These are phyloP conservation scores for Microplitis mediator DNA, from an alignment of 1,140 invertebrate genomes.

Conservation along the genomic window DNA sequence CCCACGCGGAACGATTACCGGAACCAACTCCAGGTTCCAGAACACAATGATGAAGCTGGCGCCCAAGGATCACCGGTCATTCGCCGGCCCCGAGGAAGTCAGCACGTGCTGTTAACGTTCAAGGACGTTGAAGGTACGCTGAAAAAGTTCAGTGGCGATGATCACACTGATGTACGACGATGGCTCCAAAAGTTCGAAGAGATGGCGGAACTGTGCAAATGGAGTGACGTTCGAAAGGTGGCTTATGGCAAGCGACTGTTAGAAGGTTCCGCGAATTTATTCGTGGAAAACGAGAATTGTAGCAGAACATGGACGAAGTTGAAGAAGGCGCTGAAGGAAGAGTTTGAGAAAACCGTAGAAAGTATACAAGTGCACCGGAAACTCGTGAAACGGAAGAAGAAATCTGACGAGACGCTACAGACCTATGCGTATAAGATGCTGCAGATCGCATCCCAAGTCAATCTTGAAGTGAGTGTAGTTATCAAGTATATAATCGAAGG, in stretches of 20 bases:
- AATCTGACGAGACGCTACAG: conserved; percentile 31
- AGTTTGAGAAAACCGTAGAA: conserved; percentile 31
- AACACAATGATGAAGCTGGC: not conserved
- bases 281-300: conserved; percentile 25
- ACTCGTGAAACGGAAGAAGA: conserved; percentile 28
- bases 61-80: not conserved
- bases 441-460: conserved; percentile 20
- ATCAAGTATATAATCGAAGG: conserved; percentile 46
- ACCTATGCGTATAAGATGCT: conserved; percentile 37
- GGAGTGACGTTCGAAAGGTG: conserved; percentile 28
- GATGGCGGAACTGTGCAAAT: conserved; percentile 35
- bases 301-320: conserved; percentile 25
- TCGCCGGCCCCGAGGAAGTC: not conserved
- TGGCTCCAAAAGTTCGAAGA: conserved; percentile 40
- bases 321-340: conserved; percentile 17
- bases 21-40: not conserved
- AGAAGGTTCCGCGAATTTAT: conserved; percentile 30
- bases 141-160: conserved; percentile 35
- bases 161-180: conserved; percentile 19
- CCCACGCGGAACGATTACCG: no score
- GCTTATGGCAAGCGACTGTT: conserved; percentile 28
- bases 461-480: conserved; percentile 32
- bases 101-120: conserved; percentile 18
- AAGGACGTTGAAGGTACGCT: conserved; percentile 38
- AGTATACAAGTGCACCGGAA: conserved; percentile 30